Conservation (phyloP, 2,888 invertebrate genomes). For the Eupithecia centaureata region DNA sequence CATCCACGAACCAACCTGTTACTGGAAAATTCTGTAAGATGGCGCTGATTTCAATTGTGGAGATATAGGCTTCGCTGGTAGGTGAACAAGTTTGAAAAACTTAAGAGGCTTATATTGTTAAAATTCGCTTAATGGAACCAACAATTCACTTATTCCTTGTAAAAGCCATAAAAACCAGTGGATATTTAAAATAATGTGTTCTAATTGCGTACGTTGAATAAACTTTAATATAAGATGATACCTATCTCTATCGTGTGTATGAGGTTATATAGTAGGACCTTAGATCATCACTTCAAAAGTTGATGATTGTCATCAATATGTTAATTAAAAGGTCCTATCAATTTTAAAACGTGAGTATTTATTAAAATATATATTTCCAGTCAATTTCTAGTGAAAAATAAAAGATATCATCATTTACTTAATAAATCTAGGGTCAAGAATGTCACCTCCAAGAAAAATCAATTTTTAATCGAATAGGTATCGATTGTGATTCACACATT, state of each 20-base stretch:
- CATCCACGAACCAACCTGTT: neutral
- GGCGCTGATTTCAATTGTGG: constrained; percentile 21
- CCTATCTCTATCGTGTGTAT: neutral
- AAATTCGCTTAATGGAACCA: no score
- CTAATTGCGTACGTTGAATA: no score
- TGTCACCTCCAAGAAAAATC: constrained; percentile 57
- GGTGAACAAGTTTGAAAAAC: no score
- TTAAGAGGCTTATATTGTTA: no score
- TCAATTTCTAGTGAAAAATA: constrained; percentile 43
- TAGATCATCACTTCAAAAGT: constrained; percentile 20
- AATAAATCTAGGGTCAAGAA: constrained; percentile 59
- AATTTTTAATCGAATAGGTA: constrained; percentile 52
- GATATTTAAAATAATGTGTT: no score
- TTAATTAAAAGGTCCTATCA: constrained; percentile 26
- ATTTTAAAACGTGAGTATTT: constrained; percentile 25
- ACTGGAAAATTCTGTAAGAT: constrained; percentile 25
- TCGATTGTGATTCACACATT: constrained; percentile 59
- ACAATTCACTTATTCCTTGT: no score
- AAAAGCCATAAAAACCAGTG: no score
- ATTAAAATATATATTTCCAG: constrained; percentile 39
- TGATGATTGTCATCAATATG: constrained; percentile 18
- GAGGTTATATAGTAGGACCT: neutral
- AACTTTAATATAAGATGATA: neutral
- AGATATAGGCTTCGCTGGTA: no score
- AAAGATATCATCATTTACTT: constrained; percentile 49